Conservation (phyloP, 2,888 invertebrate genomes). For the Lamellibrachia satsuma region DNA sequence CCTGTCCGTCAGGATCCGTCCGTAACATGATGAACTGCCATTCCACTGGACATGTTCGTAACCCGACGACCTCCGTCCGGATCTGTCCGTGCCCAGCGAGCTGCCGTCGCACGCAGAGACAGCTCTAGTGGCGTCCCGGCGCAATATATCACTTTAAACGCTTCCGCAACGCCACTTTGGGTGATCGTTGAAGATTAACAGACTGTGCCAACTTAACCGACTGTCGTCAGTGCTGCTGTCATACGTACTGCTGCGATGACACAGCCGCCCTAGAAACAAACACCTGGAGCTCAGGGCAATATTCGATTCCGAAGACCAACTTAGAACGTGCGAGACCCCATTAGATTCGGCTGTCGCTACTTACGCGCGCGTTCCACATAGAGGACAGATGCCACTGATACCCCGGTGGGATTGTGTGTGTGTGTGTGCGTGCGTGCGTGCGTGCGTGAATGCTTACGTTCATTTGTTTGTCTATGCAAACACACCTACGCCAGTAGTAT, state of each 20-base stretch:
- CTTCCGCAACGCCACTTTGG: neutral
- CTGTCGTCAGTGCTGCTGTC: neutral
- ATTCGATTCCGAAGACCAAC: neutral
- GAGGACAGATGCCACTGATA: neutral
- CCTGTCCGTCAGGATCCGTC: no score
- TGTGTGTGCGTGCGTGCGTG: neutral
- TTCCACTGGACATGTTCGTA: neutral
- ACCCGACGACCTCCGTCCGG: no score
- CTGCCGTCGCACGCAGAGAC: neutral
- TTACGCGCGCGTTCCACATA: neutral
- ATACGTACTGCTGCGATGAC: neutral
- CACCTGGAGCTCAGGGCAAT: neutral
- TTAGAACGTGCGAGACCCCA: neutral
- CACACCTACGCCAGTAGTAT: no score
- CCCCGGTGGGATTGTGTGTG: neutral
- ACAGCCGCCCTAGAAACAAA: neutral
- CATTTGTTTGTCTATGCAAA: no score
- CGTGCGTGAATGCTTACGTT: no score
- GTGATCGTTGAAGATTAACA: constrained; percentile 6
- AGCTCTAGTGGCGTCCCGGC: neutral
- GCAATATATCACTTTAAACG: constrained; percentile 6
- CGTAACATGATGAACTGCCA: neutral
- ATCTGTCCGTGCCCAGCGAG: neutral
- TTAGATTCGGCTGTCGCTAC: neutral
- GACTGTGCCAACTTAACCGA: neutral